Percentiles rank a stretch among this genome's conserved stretches.
These are phyloP conservation scores for Redunca redunca DNA, from an alignment of 2,113 vertebrate species.

Conservation along the genomic window DNA sequence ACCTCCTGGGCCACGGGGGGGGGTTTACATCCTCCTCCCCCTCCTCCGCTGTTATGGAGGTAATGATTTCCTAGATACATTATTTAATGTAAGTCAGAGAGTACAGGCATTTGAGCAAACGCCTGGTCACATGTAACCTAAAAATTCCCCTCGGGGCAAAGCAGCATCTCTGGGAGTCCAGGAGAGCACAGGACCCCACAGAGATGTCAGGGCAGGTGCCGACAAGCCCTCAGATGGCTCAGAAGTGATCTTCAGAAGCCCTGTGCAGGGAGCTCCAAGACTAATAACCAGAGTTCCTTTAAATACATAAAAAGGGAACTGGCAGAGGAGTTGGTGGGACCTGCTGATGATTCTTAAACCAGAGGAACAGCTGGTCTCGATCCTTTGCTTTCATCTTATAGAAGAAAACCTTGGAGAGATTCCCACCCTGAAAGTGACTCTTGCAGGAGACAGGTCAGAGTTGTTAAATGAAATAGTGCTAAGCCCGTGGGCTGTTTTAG, in stretches of 20 bases:
- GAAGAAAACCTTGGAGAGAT: background rate
- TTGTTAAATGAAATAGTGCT: background rate
- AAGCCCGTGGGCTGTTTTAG: background rate
- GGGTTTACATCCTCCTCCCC: background rate
- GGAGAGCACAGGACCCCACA: background rate
- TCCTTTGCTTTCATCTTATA: background rate
- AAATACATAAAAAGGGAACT: background rate
- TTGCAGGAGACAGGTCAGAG: background rate
- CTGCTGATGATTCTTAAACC: background rate
- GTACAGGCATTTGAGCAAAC: background rate
- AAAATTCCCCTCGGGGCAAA: background rate
- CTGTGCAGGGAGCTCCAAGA: background rate
- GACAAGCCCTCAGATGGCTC: background rate
- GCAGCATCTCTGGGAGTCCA: background rate
- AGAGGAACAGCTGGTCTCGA: background rate
- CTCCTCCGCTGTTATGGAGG: background rate
- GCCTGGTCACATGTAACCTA: background rate
- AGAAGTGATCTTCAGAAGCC: background rate
- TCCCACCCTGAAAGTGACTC: background rate
- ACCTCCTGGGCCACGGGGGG: background rate
- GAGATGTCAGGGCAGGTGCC: background rate
- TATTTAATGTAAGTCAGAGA: background rate
- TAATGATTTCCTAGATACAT: background rate
- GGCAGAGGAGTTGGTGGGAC: background rate
- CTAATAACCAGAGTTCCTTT: background rate